A percentile compares a stretch with the other conserved stretches of the same genome.
phyloP scores from a whole-genome alignment of 1,140 invertebrate species.

The Idris sp. region DNA sequence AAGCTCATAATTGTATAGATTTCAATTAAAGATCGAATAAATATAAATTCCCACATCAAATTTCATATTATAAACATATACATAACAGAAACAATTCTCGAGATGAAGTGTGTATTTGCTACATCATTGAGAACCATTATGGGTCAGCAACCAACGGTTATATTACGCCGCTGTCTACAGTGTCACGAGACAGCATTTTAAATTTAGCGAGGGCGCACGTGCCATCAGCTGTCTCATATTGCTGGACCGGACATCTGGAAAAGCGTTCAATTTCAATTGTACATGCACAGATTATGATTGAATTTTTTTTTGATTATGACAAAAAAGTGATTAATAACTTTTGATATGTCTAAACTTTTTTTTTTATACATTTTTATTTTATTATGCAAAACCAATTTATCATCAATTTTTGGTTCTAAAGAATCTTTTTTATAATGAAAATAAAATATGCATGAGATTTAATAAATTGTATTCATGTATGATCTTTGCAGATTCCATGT shows the following conservation, averaged over 20 bases:
- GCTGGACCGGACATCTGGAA: conserved; percentile 72
- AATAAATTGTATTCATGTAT: too few species aligned
- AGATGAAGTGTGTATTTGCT: conserved; percentile 25
- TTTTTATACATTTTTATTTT: too few species aligned
- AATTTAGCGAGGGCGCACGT: conserved; percentile 73
- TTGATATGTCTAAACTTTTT: too few species aligned
- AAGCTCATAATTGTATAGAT: conserved; percentile 1
- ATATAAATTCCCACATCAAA: conserved; percentile 12
- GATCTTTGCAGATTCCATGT: too few species aligned
- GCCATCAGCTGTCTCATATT: conserved; percentile 76
- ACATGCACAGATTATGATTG: too few species aligned
- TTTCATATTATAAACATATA: conserved; percentile 4
- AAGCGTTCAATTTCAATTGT: conserved; percentile 61
- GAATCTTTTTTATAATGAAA: too few species aligned
- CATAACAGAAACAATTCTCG: conserved; percentile 14
- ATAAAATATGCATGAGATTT: too few species aligned
- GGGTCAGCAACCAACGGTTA: conserved; percentile 57
- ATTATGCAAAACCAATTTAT: too few species aligned
- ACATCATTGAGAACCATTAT: conserved; percentile 66
- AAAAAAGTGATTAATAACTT: conserved; percentile 27
- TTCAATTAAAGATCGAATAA: conserved; percentile 12
- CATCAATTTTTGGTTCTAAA: too few species aligned
- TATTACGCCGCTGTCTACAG: too few species aligned
- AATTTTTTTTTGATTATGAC: too few species aligned
- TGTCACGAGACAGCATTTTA: conserved; percentile 61